Evolutionary conservation across 2,797 vertebrate species (phyloP), one percentile per base, ranked within the genome.

Genomic region (Lacerta bilineata): DNA sequence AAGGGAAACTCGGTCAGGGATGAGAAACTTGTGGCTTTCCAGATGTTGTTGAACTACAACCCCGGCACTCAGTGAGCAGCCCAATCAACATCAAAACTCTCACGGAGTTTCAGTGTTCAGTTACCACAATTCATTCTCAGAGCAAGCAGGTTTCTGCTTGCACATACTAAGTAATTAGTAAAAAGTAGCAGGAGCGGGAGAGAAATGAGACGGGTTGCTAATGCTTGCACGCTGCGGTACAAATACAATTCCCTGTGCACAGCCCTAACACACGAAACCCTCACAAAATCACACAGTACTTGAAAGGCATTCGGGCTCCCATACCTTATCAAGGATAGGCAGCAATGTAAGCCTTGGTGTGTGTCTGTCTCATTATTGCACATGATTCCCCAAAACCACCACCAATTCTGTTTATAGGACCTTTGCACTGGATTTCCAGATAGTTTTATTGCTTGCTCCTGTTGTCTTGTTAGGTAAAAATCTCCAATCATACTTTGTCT

Each of bases 391-490:
- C 41, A 13, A 55, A 55, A 55, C 3, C 50, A 55, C 23, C 18
- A 13, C 20, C 23, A 39, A 23, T 68, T 68, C 25, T 27, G 71
- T 55, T 55, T n/a, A 18, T 29, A n/a, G 29, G 29, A n/a, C 27
- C 8, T 69, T 46, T 50, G 41, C 7, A 18, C 66, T 50, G 27
- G 66, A 50, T 83, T 83, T 50, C 41, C 66, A 33, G 15, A 5
- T 29, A 9, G 3, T 50, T 72, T 25, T 8, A 5, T 33, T 72
- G 29, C 27, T 50, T 5, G 29, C 33, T 23, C 36, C 59, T 50
- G 17, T 50, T 0, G 20, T 0, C 50, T 46, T 39, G 0, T 4
- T 55, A n/a, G 64, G 15, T 6, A 43, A 41, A 55, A 90, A 59
- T 76, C 78, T 39, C 0, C 3, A 6, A 17, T 88, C 4, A 2